Conservation (phyloP, 2,888 invertebrate species). For the Nomada lathburiana region DNA sequence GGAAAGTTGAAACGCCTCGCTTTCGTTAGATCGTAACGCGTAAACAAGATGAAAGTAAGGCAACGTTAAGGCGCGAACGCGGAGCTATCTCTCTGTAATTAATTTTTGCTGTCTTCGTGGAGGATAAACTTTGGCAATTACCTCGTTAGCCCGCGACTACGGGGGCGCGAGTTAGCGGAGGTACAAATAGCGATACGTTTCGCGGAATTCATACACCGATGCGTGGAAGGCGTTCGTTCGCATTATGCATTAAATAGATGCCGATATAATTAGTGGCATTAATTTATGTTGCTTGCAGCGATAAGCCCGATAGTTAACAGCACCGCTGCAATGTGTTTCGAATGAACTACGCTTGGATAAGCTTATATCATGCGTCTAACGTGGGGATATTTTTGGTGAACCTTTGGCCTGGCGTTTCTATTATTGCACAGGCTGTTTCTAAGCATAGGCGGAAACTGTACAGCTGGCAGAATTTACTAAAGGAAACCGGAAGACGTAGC, state of each 20-base stretch:
- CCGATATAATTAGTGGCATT: slow-evolving; percentile 43
- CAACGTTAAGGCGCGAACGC: slow-evolving; percentile 57
- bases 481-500: no score
- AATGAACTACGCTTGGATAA: no score
- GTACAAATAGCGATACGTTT: slow-evolving; percentile 57
- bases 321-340: no score
- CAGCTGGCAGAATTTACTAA: no score
- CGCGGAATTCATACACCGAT: slow-evolving; percentile 44
- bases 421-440: no score
- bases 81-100: slow-evolving; percentile 65
- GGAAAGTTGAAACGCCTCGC: not conserved
- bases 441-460: no score
- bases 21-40: slow-evolving; percentile 46
- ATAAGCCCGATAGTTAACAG: no score
- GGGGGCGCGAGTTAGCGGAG: not conserved
- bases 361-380: no score
- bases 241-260: not conserved
- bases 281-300: slow-evolving; percentile 26
- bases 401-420: no score
- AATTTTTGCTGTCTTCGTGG: slow-evolving; percentile 70
- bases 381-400: no score
- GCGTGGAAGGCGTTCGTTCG: not conserved
- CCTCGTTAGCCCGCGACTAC: slow-evolving; percentile 50
- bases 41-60: slow-evolving; percentile 54
- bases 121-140: slow-evolving; percentile 72